These are phyloP conservation scores for Hippocampus zosterae DNA, from an alignment of 2,113 vertebrate species.

Conservation along the genomic window DNA sequence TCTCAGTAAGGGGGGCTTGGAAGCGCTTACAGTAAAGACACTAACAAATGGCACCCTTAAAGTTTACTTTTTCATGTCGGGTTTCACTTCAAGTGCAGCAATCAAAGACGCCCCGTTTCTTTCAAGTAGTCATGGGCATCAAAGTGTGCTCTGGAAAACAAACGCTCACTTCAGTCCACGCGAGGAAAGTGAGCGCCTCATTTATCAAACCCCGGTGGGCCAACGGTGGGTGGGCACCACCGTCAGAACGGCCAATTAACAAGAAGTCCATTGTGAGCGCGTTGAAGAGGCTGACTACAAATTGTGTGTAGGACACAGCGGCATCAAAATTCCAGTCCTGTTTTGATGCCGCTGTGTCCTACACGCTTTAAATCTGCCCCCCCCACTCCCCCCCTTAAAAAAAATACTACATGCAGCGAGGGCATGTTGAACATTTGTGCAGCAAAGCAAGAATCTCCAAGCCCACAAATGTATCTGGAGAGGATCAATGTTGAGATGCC, in stretches of 20 bases:
- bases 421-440: not conserved
- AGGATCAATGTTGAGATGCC: not conserved
- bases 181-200: conserved; percentile 52
- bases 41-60: not conserved
- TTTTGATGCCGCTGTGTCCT: too few relatives aligned
- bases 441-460: not conserved
- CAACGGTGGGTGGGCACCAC: conserved; percentile 61
- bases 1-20: not conserved
- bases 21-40: not conserved
- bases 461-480: not conserved
- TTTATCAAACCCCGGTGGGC: conserved; percentile 66
- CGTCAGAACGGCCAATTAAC: conserved; percentile 71
- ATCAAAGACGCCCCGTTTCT: conserved; percentile 17
- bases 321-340: too few relatives aligned
- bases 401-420: too few relatives aligned
- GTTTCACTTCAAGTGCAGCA: not conserved
- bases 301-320: conserved; percentile 55
- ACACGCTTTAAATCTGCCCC: not conserved
- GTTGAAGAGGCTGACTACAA: conserved; percentile 31
- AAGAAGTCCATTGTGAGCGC: conserved; percentile 56
- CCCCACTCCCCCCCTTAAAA: too few relatives aligned
- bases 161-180: conserved; percentile 53
- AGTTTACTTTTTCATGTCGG: not conserved
- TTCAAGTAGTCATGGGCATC: conserved; percentile 41
- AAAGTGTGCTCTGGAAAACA: conserved; percentile 52